These are phyloP conservation scores for Cepaea hortensis DNA, from an alignment of 2,888 invertebrate genomes.

Conservation along the genomic window DNA sequence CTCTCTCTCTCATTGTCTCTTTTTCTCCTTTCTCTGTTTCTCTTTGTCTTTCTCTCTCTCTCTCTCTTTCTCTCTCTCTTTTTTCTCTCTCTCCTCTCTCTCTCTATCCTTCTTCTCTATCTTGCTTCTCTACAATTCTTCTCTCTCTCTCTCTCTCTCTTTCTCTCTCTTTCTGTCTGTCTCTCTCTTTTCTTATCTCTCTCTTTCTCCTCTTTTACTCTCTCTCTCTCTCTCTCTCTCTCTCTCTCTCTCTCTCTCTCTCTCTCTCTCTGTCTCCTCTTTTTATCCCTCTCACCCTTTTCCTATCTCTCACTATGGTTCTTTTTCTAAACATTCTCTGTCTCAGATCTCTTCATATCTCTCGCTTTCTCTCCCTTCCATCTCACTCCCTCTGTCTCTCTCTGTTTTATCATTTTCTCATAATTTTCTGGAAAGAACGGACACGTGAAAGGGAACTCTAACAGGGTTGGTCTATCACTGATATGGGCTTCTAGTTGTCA, in stretches of 20 bases:
- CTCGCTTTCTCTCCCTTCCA: too few relatives aligned
- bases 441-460: neutral
- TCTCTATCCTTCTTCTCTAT: neutral
- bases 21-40: neutral
- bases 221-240: neutral
- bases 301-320: neutral
- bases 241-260: slow-evolving; percentile 14
- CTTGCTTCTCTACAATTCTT: neutral
- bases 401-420: too few relatives aligned
- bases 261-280: neutral
- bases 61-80: slow-evolving; percentile 34
- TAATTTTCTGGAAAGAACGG: neutral
- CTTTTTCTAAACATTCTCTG: neutral
- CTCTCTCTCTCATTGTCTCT: neutral
- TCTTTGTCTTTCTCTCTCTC: slow-evolving; percentile 5
- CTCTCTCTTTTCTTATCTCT: slow-evolving; percentile 27
- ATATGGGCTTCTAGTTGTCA: too few relatives aligned
- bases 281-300: neutral
- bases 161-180: neutral
- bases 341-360: too few relatives aligned
- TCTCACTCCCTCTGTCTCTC: too few relatives aligned
- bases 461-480: too few relatives aligned
- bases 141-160: neutral
- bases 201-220: slow-evolving; percentile 3
- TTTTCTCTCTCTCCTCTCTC: neutral